Evolutionary conservation across 1,140 invertebrate genomes (phyloP), one percentile per base, ranked within the genome.

Genomic region (Apolygus lucorum): DNA sequence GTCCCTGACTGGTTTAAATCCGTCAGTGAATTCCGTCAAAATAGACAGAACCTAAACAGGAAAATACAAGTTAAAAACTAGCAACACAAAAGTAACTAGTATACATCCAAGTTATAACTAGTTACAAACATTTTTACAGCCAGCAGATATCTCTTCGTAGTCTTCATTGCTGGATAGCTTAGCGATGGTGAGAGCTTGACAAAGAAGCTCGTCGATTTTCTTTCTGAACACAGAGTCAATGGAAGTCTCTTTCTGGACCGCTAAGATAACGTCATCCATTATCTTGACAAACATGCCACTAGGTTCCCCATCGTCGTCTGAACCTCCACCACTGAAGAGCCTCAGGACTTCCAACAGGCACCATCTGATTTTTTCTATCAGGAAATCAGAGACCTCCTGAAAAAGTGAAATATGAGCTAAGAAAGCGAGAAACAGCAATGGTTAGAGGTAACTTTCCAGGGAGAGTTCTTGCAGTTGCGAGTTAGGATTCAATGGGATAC

Each of bases 171-270:
- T 52, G 17, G 74, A 65, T n/a, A 74, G 54, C 34, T 72, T 72
- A 4, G 74, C 72, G 21, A 73, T 72, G 13, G 72, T 72, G 14
- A 74, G 29, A 22, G 74, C 71, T 63, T 74, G 74, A 52, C 71
- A 74, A 28, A 74, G 52, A 17, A 74, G 28, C 21, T 73, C 70
- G 42, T 73, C 70, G 29, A 73, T 59, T 28, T 68, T n/a, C 26
- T 42, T 34, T 1, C 42, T 67, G 21, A 67, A 29, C 8, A 2
- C 17, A 0, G 14, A 0, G 24, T 29, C 29, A 11, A 22, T 24
- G 4, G 17, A 8, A 11, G 54, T 59, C 21, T 54, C 52, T 17
- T 67, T 42, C 1, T 67, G 14, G 14, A 70, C n/a, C 8, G 26
- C 26, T 1, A n/a, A 8, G 24, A 67, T 63, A 14, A 42, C 29